Base-by-base conservation (phyloP, 2,797 vertebrate species). In the Centropyge bicolor region DNA sequence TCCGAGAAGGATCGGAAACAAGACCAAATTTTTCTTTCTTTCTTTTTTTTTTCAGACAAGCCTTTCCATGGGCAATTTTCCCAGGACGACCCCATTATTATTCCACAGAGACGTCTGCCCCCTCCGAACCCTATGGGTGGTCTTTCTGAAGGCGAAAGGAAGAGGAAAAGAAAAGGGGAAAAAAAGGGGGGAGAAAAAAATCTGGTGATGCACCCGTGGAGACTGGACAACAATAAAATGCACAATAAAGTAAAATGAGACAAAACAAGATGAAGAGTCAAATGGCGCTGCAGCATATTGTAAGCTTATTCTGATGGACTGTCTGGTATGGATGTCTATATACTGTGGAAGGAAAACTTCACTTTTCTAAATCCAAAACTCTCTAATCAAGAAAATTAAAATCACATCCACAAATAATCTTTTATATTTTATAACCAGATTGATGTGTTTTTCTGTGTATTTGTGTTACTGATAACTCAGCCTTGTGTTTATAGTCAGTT, bases 31-130 rank as follows among this genome's bases (percentile, higher is more conserved):
- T 95, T 91, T 94, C 90, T 92, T 90, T 80, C 57, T 76, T 73
- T 69, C 70, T 79, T 73, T 55, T 73, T 59, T 74, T 81, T 85
- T 88, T 82, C 74, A 92, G 91, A 87, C 91, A 88, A 86, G 89
- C 91, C 90, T 92, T 93, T 95, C 91, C 90, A 86, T 87, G 92
- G 94, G 94, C 94, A 94, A 83, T 91, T 95, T 95, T 95, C 95
- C 95, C 94, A 95, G 94, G 92, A 94, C 92, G 91, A 92, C 88
- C 91, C 92, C 90, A 96, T 96, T 95, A 96, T 95, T 95, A 96
- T 96, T 95, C 95, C 90, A 81, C 82, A 89, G 95, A 95, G 94
- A 95, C 75, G 86, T 92, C 90, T 90, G 92, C 93, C 93, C 93
- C 94, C 93, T 92, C 91, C 84, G 69, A 93, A 89, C 94, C 93